Evolutionary conservation across 2,888 invertebrate species (phyloP), one percentile per base, ranked within the genome.

Genomic region (Belgica antarctica): DNA sequence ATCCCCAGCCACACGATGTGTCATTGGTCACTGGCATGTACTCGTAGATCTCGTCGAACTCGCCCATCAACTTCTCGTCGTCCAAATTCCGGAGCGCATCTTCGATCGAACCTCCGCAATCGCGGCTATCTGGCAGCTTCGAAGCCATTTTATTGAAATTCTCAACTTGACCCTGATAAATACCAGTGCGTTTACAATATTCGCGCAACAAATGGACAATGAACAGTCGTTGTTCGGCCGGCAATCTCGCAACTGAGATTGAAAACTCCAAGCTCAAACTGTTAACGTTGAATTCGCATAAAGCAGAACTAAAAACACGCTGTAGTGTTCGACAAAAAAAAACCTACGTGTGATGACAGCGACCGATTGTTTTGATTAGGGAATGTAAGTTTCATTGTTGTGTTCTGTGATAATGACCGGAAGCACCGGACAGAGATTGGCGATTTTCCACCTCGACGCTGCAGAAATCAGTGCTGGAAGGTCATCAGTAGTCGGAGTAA

Each of bases 1-100:
- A 81, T 82, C 87, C 83, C 73, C 87, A 81, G 0, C 88, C 88
- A 75, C 88, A 88, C 2, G 83, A 80, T 0, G 86, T 86, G 69
- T 87, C 87, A 65, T 86, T 84, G 28, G 84, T 84, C 71, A 86
- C 75, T 2, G 83, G 82, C 75, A 82, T 79, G 52, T 82, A 81
- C 68, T 77, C 78, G 71, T 81, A 80, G 24, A 83, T 75, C 66
- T 83, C 82, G 72, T 84, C 82, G 62, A 78, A 71, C 25, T 74
- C 72, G 24, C 73, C 72, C 27, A 72, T 71, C 17, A 63, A 7
- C 47, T 70, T 66, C 46, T 72, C 31, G 41, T 71, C 46, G 4
- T 61, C 57, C 22, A 34, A 52, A 24, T 52, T 31, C 5, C 59
- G 27, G 0, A 68, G 15, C 5, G 25, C 31, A n/a, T 68, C 68